Evolutionary conservation across 2,113 vertebrate species (phyloP), one percentile per base, ranked within the genome.

Genomic region (Nestor notabilis): DNA sequence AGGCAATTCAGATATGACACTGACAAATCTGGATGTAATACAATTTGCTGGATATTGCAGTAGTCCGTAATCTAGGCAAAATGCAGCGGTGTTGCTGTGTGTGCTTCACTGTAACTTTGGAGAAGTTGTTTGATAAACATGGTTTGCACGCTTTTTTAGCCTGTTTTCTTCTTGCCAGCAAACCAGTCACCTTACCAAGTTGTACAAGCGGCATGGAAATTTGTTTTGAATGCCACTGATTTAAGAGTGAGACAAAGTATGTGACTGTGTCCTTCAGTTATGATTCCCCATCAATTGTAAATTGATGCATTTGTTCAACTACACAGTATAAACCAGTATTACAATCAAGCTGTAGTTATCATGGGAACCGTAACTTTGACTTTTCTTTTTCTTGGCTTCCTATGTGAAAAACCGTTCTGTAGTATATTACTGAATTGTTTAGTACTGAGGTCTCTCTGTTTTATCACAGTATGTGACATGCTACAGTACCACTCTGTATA

Each of bases 381-480:
- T 96, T 96, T 78, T 75, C 81, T 94, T 95, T 95, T 92, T 89
- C 75, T 96, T 92, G 68, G 50, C 86, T 93, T 83, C 68, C 68
- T 68, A 11, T 60, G 47, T 95, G 92, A 92, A 89, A 93, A 94
- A 68, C 24, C 1, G 43, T 90, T 47, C 75, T 86, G 88, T 87
- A 74, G 44, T 87, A 33, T 71, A 82, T 79, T 87, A 89, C 78
- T 87, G 83, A 78, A 94, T 93, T 96, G 93, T 96, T 93, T 65
- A 87, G 41, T 75, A 95, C 92, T 94, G 89, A 96, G 76, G 52
- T 91, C 52, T 90, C 95, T 92, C 90, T 95, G 90, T 97, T 90
- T 93, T 88, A 53, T 93, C 85, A 23, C 41, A 65, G 49, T 95
- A 6, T 88, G 66, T 90, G 92, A 90, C 88, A 55, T 53, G 75